Evolutionary conservation across 2,888 invertebrate species (phyloP).

Genomic region (Heliconius hortense): DNA sequence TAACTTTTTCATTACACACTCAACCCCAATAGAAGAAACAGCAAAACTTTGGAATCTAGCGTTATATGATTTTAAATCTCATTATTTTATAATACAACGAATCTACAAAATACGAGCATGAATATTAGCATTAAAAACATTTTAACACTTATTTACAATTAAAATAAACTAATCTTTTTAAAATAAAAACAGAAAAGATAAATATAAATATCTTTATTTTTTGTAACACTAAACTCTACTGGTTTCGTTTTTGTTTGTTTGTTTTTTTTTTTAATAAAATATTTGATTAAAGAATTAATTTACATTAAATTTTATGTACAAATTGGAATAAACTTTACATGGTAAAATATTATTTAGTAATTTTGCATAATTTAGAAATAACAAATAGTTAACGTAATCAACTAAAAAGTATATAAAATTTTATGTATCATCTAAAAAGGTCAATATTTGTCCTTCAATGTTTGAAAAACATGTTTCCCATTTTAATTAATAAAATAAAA

Average conservation of each 20-base stretch:
- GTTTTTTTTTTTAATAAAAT: not conserved
- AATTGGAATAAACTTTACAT: not conserved
- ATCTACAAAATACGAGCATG: not conserved
- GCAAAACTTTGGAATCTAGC: not conserved
- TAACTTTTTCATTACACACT: not conserved
- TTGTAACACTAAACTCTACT: not conserved
- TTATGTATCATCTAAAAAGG: too few species aligned
- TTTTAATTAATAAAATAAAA: not conserved
- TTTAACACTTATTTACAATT: not conserved
- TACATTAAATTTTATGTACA: not conserved
- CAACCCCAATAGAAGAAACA: not conserved
- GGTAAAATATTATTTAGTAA: not conserved
- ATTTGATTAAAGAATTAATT: not conserved
- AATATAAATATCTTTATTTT: not conserved
- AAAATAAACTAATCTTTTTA: not conserved
- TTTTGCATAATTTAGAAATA: constrained; percentile 10
- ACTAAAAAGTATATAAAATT: not conserved
- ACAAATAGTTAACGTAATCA: constrained; percentile 9
- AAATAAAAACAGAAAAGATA: not conserved
- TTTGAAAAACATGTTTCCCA: not conserved
- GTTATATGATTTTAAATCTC: too few species aligned
- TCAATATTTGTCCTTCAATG: not conserved
- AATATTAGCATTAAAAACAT: fast-evolving
- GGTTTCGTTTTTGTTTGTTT: too few species aligned
- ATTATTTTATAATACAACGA: not conserved